Base-by-base conservation (phyloP, 2,113 vertebrate species). In the Epinephelus moara region DNA sequence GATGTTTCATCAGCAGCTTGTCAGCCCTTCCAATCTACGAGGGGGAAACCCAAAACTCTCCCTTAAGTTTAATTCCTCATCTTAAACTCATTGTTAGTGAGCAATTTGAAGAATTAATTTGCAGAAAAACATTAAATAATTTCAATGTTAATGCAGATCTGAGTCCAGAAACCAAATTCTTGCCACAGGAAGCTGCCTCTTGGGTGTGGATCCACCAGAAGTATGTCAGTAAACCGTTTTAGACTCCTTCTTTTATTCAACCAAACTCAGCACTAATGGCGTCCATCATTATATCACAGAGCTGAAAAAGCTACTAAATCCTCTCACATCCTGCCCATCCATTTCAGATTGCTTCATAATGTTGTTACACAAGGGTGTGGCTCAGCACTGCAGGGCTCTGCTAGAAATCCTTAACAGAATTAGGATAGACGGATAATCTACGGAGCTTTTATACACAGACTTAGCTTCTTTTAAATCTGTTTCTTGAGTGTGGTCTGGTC, bases 351-450 rank as follows among this genome's bases (percentile, higher is more conserved):
- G 60, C 83, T 81, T 40, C 11, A 27, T 86, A 88, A 90, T 85
- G 87, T 68, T 75, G 87, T 89, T 90, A 72, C 61, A 76, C 75
- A 59, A 64, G 89, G 92, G 93, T 53, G 91, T 91, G 93, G 84
- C 85, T 77, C 70, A 25, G 82, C 1, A 4, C 60, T 14, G 21
- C 42, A 45, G 42, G 10, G 55, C 69, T 81, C 45, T 40, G 47
- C 55, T 57, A 57, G 61, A 87, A 81, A 79, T 49, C 60, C 49
- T 33, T 71, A 83, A 81, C 70, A 86, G 45, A 82, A 85, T 84
- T 75, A 83, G 49, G 37, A 87, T 76, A 19, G 77, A 81, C 74
- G 47, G 75, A 81, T 60, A 59, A 63, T 67, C 66, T 72, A 27
- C 53, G 37, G 33, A 21, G 63, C 30, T 77, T 78, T 86, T 27